Conservation (phyloP, 2,113 vertebrate genomes). For the Thermophis baileyi region DNA sequence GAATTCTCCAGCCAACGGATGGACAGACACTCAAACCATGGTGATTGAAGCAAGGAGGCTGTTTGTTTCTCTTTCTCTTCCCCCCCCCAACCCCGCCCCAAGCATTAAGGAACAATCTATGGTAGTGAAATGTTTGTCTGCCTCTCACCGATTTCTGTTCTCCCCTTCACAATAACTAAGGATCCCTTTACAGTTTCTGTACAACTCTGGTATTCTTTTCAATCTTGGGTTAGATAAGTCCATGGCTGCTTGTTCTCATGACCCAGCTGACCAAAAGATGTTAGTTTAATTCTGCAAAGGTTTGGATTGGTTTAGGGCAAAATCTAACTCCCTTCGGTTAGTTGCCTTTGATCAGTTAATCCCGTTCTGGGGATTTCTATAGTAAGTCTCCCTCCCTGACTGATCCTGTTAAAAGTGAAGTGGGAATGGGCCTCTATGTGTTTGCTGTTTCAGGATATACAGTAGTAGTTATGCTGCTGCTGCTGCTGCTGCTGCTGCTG, state of each 20-base stretch:
- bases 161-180: not conserved
- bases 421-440: not conserved
- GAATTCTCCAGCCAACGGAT: not conserved
- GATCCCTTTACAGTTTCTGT: not conserved
- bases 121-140: not conserved
- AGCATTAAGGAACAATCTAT: not conserved
- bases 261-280: not conserved
- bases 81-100: accelerated
- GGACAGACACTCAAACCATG: not conserved
- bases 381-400: not conserved
- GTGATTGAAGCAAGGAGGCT: not conserved
- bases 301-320: not conserved
- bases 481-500: not conserved
- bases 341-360: not conserved
- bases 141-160: not conserved
- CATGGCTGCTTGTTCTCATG: not conserved
- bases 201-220: not conserved
- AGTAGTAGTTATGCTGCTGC: not conserved
- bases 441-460: not conserved
- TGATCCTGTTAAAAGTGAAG: not conserved
- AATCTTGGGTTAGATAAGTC: not conserved
- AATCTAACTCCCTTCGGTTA: not conserved
- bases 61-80: not conserved
- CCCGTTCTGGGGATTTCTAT: not conserved
- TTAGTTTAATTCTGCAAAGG: not conserved